Base-by-base conservation (phyloP, 2,797 vertebrate genomes). In the Mionectes olivaceus region DNA sequence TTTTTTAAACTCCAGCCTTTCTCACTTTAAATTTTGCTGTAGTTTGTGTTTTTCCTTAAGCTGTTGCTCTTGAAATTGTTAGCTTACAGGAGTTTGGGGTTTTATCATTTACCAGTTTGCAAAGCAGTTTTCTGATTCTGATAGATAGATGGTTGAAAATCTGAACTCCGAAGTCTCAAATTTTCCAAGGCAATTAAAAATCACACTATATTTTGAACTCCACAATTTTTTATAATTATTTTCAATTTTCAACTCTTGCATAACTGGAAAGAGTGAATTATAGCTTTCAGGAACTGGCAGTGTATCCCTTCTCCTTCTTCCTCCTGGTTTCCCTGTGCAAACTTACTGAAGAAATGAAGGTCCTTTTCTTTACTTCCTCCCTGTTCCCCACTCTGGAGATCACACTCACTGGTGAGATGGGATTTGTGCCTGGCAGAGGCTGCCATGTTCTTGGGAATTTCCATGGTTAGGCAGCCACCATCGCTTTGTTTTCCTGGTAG, bases 341-440 rank as follows among this genome's bases (percentile, higher is more conserved):
- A 61, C 19, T 41, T 47, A 16, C 17, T 57, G 28, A 19, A 79
- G 57, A 27, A 37, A 17, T 13, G 30, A 67, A 63, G 18, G 14
- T 85, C 7, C 23, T 39, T 22, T 28, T 47, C 37, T 78, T 44
- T 16, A 63, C 44, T 80, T 47, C 21, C 19, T 78, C n/a, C 19
- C 12, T 75, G 13, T 75, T 60, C 24, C 11, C 10, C 0, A 1
- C 4, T 91, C 28, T 32, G 0, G 1, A 15, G 37, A 39, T 32
- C 0, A 0, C 27, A 22, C 37, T 11, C 35, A 13, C 7, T 60
- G 59, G 5, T 49, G 43, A 55, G 83, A 14, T 12, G 60, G 74
- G 71, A 28, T 76, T 78, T 87, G 35, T 81, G 37, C 32, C 47
- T 44, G 55, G 7, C 13, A 33, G 57, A 43, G 27, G 16, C 23